Conservation (phyloP, 1,140 invertebrate species). For the Gonatopus flavifemur region DNA sequence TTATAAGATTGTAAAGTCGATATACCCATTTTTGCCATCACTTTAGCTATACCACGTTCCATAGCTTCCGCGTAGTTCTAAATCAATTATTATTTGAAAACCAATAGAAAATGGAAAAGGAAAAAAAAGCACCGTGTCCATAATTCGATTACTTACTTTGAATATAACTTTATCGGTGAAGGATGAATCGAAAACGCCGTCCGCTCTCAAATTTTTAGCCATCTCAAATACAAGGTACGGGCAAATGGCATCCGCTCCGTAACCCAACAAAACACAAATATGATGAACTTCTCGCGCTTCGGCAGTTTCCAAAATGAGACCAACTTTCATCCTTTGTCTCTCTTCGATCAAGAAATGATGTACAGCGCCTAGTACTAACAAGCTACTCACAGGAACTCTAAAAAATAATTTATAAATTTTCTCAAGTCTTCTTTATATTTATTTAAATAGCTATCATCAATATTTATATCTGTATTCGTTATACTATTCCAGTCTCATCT, state of each 20-base stretch:
- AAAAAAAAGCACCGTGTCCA: background rate
- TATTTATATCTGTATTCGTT: too few relatives aligned
- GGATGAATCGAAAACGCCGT: conserved; percentile 75
- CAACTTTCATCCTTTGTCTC: conserved; percentile 94
- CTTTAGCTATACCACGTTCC: conserved; percentile 81
- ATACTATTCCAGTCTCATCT: too few relatives aligned
- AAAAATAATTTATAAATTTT: conserved; percentile 11
- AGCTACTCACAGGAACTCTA: conserved; percentile 77
- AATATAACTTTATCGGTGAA: conserved; percentile 86
- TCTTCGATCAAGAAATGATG: conserved; percentile 96
- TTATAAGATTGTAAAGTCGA: conserved; percentile 99
- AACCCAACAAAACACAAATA: conserved; percentile 93
- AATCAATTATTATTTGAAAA: background rate
- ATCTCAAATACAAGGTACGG: conserved; percentile 97
- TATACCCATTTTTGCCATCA: conserved; percentile 99
- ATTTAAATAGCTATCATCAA: too few relatives aligned
- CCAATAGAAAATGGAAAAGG: background rate
- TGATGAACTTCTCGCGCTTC: conserved; percentile 97
- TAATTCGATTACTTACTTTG: conserved; percentile 62
- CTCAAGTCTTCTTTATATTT: too few relatives aligned
- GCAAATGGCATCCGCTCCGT: conserved; percentile 96
- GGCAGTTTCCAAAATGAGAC: conserved; percentile 88
- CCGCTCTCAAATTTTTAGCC: conserved; percentile 76
- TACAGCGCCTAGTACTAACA: conserved; percentile 88
- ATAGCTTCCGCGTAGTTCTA: conserved; percentile 72